Conservation (phyloP, 2,888 invertebrate species). For the Endomychus coccineus region DNA sequence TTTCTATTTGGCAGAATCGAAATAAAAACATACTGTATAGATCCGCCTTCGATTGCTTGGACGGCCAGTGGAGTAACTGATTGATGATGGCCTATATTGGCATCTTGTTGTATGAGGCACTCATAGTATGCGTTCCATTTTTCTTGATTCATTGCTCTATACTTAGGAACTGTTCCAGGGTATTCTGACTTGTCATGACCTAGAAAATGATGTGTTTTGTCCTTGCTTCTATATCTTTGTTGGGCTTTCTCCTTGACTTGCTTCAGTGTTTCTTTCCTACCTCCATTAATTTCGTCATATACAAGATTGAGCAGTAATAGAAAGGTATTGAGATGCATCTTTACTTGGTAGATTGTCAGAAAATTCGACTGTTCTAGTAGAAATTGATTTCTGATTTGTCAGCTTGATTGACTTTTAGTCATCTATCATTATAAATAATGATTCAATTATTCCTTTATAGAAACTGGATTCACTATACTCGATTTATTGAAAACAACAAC, state of each 20-base stretch:
- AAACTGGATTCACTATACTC: too few relatives aligned
- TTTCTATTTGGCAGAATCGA: background rate
- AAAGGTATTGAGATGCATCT: background rate
- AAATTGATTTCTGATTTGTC: too few relatives aligned
- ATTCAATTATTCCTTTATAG: too few relatives aligned
- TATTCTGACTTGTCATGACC: constrained; percentile 42
- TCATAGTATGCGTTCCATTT: constrained; percentile 51
- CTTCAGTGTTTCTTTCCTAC: constrained; percentile 18
- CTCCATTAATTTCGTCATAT: constrained; percentile 3
- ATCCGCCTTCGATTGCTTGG: constrained; percentile 44
- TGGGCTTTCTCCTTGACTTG: constrained; percentile 38
- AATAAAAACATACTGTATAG: constrained; percentile 38
- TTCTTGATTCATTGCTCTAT: constrained; percentile 37
- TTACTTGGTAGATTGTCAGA: background rate
- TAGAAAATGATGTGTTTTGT: constrained; percentile 37
- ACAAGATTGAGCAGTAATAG: background rate
- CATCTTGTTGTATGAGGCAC: constrained; percentile 42
- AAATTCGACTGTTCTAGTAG: too few relatives aligned
- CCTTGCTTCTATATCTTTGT: constrained; percentile 34
- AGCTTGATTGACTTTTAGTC: too few relatives aligned
- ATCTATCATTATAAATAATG: too few relatives aligned
- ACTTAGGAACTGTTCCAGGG: constrained; percentile 42
- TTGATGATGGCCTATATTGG: constrained; percentile 36
- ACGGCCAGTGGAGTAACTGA: constrained; percentile 39
- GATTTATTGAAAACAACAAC: too few relatives aligned